phyloP scores from a whole-genome alignment of 2,888 invertebrate species.

The Chorisops tibialis region DNA sequence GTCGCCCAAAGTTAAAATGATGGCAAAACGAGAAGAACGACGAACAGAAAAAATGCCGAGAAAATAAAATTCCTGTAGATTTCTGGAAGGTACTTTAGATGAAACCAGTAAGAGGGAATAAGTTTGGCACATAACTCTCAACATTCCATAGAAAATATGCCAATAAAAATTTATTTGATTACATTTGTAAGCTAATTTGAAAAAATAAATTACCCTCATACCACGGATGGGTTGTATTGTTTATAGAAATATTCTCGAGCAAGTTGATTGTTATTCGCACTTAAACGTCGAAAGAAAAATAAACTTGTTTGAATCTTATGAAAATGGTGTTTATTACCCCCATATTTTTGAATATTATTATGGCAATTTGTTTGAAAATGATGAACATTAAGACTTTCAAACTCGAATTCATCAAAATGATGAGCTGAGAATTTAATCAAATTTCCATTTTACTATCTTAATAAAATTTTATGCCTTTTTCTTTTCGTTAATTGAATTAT shows the following conservation, averaged over 20 bases:
- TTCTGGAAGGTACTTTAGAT: neutral
- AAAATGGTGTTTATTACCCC: no score
- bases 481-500: no score
- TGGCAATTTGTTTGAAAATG: neutral
- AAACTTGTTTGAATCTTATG: no score
- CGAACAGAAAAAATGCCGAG: neutral
- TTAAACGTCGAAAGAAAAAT: no score
- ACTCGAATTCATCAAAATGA: neutral
- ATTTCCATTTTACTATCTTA: neutral
- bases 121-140: constrained; percentile 12
- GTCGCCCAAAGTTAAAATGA: constrained; percentile 25
- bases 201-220: constrained; percentile 21
- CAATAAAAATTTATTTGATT: constrained; percentile 23
- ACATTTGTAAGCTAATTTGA: constrained; percentile 24
- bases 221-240: neutral
- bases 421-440: neutral
- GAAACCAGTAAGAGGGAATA: neutral
- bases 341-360: neutral
- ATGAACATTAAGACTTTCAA: neutral
- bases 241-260: constrained; percentile 8
- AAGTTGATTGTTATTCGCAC: constrained; percentile 5
- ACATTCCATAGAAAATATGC: constrained; percentile 18
- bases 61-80: neutral
- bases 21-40: neutral
- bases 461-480: neutral